Evolutionary conservation across 2,888 invertebrate genomes (phyloP).

Genomic region (Oscheius sp.): DNA sequence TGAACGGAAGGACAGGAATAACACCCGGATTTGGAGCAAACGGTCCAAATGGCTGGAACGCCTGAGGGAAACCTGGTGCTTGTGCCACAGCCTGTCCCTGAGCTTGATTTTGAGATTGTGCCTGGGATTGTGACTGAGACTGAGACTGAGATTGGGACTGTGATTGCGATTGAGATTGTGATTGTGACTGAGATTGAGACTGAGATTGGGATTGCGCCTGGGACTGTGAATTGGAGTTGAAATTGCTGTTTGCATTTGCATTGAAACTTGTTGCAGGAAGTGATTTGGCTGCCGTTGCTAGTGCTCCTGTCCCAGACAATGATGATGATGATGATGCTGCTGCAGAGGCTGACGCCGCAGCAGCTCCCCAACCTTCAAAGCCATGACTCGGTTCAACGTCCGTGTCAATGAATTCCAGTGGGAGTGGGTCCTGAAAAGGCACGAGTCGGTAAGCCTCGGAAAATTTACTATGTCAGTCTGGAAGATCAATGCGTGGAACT

Average conservation of each 20-base stretch:
- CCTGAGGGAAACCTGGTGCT: neutral
- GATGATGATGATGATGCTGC: no score
- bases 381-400: no score
- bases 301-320: neutral
- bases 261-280: neutral
- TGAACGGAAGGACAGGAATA: neutral
- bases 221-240: no score
- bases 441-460: no score
- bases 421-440: no score
- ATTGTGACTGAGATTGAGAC: no score
- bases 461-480: slow-evolving; percentile 5
- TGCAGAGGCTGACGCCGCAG: no score
- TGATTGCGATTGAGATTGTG: neutral
- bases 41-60: neutral
- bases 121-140: slow-evolving; percentile 3
- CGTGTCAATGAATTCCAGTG: no score
- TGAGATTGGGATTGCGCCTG: no score
- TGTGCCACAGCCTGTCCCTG: neutral
- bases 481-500: slow-evolving; percentile 25
- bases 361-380: no score
- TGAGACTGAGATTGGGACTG: neutral
- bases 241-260: neutral
- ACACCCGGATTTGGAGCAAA: neutral
- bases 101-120: neutral
- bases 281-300: neutral